Percentiles rank a stretch among this genome's conserved stretches.
phyloP scores from a whole-genome alignment of 2,113 vertebrate genomes.

The Xenopus tropicalis region DNA sequence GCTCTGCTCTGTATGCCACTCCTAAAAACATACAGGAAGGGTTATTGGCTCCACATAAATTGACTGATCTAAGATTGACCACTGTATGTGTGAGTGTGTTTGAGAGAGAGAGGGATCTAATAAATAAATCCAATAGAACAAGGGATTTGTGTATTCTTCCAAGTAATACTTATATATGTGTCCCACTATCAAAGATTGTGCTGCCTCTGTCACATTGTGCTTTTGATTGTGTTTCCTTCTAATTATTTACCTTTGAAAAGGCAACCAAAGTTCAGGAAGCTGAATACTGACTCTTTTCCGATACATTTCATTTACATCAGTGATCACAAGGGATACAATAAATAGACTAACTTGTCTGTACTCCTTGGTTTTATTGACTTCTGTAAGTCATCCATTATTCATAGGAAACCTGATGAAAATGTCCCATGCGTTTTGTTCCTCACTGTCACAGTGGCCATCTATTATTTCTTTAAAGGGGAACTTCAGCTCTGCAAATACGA shows the following conservation, averaged over 20 bases:
- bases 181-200: neutral
- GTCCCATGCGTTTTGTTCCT: neutral
- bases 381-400: constrained; percentile 22
- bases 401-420: constrained; percentile 8
- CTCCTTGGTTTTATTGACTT: constrained; percentile 9
- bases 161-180: too few species aligned
- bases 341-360: constrained; percentile 6
- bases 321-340: neutral
- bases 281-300: neutral
- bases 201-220: neutral
- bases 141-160: too few species aligned
- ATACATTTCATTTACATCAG: constrained; percentile 12
- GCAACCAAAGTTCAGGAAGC: neutral
- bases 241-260: too few species aligned
- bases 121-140: too few species aligned
- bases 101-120: too few species aligned
- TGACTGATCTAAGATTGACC: too few species aligned
- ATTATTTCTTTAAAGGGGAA: neutral
- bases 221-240: neutral
- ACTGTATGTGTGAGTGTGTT: too few species aligned
- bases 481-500: too few species aligned
- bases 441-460: neutral
- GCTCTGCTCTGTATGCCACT: too few species aligned
- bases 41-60: too few species aligned
- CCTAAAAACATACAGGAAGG: too few species aligned